phyloP scores from a whole-genome alignment of 2,113 vertebrate genomes.

The Pyrgilauda ruficollis region DNA sequence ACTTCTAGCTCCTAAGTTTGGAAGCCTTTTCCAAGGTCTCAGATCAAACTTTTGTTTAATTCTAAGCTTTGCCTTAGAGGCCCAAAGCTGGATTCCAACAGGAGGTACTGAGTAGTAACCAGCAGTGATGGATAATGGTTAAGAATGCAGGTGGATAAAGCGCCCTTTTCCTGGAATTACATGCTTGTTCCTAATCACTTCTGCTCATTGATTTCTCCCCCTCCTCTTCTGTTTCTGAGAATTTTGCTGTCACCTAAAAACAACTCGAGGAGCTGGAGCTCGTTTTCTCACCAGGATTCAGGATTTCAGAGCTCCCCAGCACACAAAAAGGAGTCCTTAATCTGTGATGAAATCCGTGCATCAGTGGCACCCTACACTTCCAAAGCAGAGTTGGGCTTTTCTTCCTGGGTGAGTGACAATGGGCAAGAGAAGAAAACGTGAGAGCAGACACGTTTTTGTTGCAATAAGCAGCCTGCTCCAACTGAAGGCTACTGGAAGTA shows the following conservation, averaged over 20 bases:
- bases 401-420: neutral
- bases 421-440: neutral
- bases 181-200: neutral
- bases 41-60: neutral
- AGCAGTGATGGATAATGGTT: neutral
- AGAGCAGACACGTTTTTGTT: neutral
- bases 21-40: neutral
- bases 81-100: neutral
- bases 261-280: neutral
- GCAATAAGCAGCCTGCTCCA: neutral
- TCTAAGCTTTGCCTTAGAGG: neutral
- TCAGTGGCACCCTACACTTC: neutral
- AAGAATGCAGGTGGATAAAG: neutral
- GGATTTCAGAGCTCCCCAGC: neutral
- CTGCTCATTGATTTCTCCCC: neutral
- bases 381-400: neutral
- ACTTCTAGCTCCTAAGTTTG: neutral
- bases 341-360: neutral
- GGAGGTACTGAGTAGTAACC: neutral
- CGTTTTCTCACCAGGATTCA: neutral
- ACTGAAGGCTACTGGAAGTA: neutral
- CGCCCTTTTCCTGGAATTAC: neutral
- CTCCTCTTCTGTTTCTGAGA: neutral
- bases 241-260: neutral
- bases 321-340: neutral